A percentile compares a stretch with the other conserved stretches of the same genome.
These are phyloP conservation scores for Pachyramphus minor DNA, from an alignment of 2,113 vertebrate species.

Conservation along the genomic window DNA sequence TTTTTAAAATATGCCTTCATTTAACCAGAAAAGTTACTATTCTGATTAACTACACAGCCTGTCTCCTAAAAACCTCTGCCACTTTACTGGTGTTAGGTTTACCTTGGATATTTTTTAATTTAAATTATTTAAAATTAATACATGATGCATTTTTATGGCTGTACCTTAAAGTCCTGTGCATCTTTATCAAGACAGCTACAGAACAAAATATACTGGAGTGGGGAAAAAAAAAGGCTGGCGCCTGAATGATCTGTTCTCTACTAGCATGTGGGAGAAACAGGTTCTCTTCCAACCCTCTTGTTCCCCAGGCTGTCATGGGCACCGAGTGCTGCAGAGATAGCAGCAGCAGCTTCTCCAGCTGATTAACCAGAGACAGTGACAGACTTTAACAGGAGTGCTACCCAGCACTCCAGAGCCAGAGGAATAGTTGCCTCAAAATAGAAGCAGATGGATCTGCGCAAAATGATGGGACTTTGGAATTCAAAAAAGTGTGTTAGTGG, in stretches of 20 bases:
- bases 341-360: conserved; percentile 67
- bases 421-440: conserved; percentile 64
- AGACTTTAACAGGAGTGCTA: conserved; percentile 63
- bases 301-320: conserved; percentile 63
- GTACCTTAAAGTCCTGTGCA: not conserved
- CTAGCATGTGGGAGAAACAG: conserved; percentile 56
- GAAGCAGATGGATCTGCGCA: conserved; percentile 59
- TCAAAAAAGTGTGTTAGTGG: conserved; percentile 34
- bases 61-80: not conserved
- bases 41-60: not conserved
- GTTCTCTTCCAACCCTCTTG: conserved; percentile 59
- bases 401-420: conserved; percentile 58
- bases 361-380: conserved; percentile 70
- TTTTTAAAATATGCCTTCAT: not conserved
- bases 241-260: not conserved
- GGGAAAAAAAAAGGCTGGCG: not conserved
- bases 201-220: not conserved
- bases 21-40: not conserved
- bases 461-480: conserved; percentile 37
- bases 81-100: not conserved
- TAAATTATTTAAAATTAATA: not conserved
- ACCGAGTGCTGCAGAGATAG: conserved; percentile 40
- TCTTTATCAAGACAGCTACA: not conserved
- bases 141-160: not conserved
- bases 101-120: not conserved